These are phyloP conservation scores for Philaenus spumarius DNA, from an alignment of 1,140 invertebrate species.

Conservation along the genomic window DNA sequence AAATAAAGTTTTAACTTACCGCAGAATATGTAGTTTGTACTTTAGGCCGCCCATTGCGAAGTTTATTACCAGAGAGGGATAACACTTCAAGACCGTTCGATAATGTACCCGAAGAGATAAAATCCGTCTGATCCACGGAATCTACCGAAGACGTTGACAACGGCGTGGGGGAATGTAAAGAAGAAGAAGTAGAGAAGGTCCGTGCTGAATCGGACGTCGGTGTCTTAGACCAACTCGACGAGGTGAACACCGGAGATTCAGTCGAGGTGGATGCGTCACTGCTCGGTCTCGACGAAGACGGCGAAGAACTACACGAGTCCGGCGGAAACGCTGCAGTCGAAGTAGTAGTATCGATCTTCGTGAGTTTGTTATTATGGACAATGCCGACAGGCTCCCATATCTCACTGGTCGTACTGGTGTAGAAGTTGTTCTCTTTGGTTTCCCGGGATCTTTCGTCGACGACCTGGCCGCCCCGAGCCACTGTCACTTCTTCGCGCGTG, in stretches of 20 bases:
- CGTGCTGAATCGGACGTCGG: background rate
- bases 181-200: slow-evolving; percentile 5
- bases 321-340: slow-evolving; percentile 5
- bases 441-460: slow-evolving; percentile 64
- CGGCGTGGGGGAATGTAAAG: slow-evolving; percentile 11
- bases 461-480: slow-evolving; percentile 57
- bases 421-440: slow-evolving; percentile 65
- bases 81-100: background rate
- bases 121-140: slow-evolving; percentile 17
- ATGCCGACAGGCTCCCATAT: slow-evolving; percentile 51
- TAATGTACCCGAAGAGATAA: background rate
- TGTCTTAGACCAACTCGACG: slow-evolving; percentile 6
- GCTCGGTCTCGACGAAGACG: slow-evolving; percentile 5
- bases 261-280: slow-evolving; percentile 9
- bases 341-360: slow-evolving; percentile 5
- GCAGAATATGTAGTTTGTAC: too few relatives aligned
- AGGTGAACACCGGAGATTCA: slow-evolving; percentile 6
- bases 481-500: slow-evolving; percentile 65
- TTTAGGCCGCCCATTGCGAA: background rate
- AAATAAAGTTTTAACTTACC: too few relatives aligned
- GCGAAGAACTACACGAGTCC: slow-evolving; percentile 6
- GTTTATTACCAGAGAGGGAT: background rate
- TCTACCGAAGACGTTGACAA: slow-evolving; percentile 10
- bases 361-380: background rate
- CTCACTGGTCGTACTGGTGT: slow-evolving; percentile 59